phyloP scores from a whole-genome alignment of 1,140 invertebrate species.

The Elysia chlorotica region DNA sequence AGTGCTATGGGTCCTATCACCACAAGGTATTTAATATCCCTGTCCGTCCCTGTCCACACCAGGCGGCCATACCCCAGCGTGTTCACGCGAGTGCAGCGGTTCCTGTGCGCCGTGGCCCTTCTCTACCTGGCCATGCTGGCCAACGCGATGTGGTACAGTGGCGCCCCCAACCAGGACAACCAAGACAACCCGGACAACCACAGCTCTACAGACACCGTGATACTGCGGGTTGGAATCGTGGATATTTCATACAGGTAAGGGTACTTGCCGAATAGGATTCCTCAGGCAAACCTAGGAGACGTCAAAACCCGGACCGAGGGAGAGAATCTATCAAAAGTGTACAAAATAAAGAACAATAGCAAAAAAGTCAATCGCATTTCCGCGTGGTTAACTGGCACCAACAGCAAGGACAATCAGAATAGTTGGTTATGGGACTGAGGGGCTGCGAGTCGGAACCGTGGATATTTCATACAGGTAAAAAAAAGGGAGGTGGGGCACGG shows the following conservation, averaged over 20 bases:
- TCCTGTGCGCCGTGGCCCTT: slow-evolving; percentile 42
- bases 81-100: slow-evolving; percentile 55
- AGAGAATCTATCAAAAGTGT: too few relatives aligned
- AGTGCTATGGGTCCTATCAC: too few relatives aligned
- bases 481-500: too few relatives aligned
- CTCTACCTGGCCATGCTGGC: slow-evolving; percentile 50
- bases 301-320: too few relatives aligned
- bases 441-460: slow-evolving; percentile 60
- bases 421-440: slow-evolving; percentile 2
- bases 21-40: too few relatives aligned
- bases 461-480: slow-evolving; percentile 54
- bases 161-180: slow-evolving; percentile 35
- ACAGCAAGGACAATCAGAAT: slow-evolving; percentile 33
- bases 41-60: too few relatives aligned
- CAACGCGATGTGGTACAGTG: slow-evolving; percentile 56
- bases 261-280: too few relatives aligned
- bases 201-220: slow-evolving; percentile 2
- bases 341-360: too few relatives aligned
- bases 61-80: slow-evolving; percentile 37
- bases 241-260: slow-evolving; percentile 54
- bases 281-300: too few relatives aligned
- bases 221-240: slow-evolving; percentile 60
- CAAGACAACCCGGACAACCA: neutral
- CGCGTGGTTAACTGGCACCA: slow-evolving; percentile 47
- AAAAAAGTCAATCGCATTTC: too few relatives aligned